phyloP scores from a whole-genome alignment of 2,888 invertebrate genomes.

The Zele albiditarsus region DNA sequence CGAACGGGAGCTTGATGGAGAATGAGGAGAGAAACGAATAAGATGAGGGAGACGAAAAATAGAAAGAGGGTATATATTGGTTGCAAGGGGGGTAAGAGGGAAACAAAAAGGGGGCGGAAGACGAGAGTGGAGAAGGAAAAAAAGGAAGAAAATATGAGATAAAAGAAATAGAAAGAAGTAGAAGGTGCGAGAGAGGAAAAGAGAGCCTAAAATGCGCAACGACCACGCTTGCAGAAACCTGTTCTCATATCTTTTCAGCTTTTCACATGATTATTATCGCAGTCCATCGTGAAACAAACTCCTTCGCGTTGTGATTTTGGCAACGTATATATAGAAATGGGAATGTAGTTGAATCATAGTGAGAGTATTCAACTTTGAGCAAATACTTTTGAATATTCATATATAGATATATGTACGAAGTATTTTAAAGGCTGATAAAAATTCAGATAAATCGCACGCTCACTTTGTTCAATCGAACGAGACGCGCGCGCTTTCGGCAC shows the following conservation, averaged over 20 bases:
- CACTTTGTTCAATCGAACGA: slow-evolving; percentile 51
- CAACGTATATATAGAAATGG: not conserved
- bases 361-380: not conserved
- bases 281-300: slow-evolving; percentile 10
- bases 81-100: slow-evolving; percentile 10
- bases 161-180: not conserved
- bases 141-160: slow-evolving; percentile 4
- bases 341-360: not conserved
- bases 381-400: not conserved
- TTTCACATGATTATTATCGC: slow-evolving; percentile 47
- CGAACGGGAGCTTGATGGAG: slow-evolving; percentile 24
- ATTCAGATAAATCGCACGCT: slow-evolving; percentile 46
- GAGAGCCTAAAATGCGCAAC: slow-evolving; percentile 12
- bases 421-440: slow-evolving; percentile 28
- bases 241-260: slow-evolving; percentile 58
- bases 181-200: slow-evolving; percentile 33
- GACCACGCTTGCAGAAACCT: slow-evolving; percentile 66
- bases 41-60: slow-evolving; percentile 16
- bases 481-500: slow-evolving; percentile 59
- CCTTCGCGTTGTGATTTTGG: slow-evolving; percentile 24
- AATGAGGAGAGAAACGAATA: slow-evolving; percentile 2
- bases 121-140: not conserved
- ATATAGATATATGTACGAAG: not conserved
- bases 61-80: not conserved
- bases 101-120: slow-evolving; percentile 42